Conservation (phyloP, 2,888 invertebrate genomes). For the Elaeidobius kamerunicus region DNA sequence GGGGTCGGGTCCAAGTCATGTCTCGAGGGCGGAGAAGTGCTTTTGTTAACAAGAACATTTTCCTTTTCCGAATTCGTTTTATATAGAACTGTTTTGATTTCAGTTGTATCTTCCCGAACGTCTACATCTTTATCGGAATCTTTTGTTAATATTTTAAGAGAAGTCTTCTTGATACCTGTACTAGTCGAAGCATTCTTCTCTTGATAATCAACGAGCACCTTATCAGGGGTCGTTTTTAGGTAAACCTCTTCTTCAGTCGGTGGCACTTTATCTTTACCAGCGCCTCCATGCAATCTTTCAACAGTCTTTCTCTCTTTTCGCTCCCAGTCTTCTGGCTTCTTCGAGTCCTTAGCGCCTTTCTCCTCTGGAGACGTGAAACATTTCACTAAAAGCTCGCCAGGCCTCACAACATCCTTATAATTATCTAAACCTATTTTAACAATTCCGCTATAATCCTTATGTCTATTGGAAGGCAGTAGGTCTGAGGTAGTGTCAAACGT, state of each 20-base stretch:
- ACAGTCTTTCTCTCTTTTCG: slow-evolving; percentile 47
- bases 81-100: not conserved
- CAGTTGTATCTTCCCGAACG: not conserved
- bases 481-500: slow-evolving; percentile 51
- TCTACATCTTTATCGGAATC: slow-evolving; percentile 17
- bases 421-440: slow-evolving; percentile 43
- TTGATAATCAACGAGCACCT: slow-evolving; percentile 35
- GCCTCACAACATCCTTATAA: slow-evolving; percentile 44
- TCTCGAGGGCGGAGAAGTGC: slow-evolving; percentile 49
- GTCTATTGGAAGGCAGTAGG: slow-evolving; percentile 39
- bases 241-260: slow-evolving; percentile 38
- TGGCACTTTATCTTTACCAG: slow-evolving; percentile 43
- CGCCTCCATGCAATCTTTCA: slow-evolving; percentile 49
- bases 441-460: slow-evolving; percentile 48
- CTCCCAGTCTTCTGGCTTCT: slow-evolving; percentile 50
- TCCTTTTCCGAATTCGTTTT: slow-evolving; percentile 3
- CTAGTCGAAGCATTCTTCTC: slow-evolving; percentile 27
- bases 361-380: slow-evolving; percentile 47
- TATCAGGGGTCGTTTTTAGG: slow-evolving; percentile 39
- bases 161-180: slow-evolving; percentile 11
- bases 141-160: slow-evolving; percentile 28
- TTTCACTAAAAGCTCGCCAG: slow-evolving; percentile 39
- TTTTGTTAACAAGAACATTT: slow-evolving; percentile 39
- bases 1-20: too few species aligned
- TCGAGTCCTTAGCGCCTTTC: slow-evolving; percentile 50